Percentiles rank a stretch among this genome's conserved stretches.
Evolutionary conservation across 64 coral and sea anemone genomes (phyloP).

Genomic region (Dendronephthya gigantea): DNA sequence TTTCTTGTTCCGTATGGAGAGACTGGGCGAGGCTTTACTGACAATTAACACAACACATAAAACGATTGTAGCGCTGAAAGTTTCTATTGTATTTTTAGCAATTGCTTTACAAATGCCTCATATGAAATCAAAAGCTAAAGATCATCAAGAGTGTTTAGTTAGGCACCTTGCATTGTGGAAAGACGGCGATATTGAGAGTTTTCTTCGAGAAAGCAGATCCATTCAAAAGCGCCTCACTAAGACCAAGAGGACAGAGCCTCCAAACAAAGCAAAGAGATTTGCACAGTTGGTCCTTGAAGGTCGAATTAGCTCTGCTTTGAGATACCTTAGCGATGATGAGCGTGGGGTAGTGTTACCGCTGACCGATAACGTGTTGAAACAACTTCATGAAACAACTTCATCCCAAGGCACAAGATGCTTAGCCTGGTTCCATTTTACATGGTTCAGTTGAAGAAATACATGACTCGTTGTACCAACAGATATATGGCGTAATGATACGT

Average conservation of each 20-base stretch:
- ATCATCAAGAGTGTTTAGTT: constrained; percentile 25
- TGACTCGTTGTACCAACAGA: constrained; percentile 23
- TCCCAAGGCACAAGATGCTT: too few relatives aligned
- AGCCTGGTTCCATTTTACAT: neutral
- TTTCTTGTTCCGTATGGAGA: neutral
- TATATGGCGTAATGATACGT: constrained; percentile 28
- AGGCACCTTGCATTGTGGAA: constrained; percentile 26
- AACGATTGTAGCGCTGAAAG: constrained; percentile 34
- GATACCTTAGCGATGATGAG: constrained; percentile 28
- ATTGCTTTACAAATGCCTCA: constrained; percentile 23
- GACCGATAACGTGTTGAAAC: constrained; percentile 46
- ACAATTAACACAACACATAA: neutral
- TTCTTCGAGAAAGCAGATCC: constrained; percentile 9
- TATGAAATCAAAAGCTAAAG: constrained; percentile 20
- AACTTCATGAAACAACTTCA: constrained; percentile 25
- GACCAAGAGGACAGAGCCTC: neutral
- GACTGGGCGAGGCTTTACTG: neutral
- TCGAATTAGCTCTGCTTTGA: constrained; percentile 31
- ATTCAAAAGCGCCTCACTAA: constrained; percentile 21
- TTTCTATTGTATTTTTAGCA: constrained; percentile 20
- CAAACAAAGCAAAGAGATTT: constrained; percentile 28
- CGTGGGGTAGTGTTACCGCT: constrained; percentile 26
- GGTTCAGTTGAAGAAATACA: neutral
- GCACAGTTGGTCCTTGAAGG: constrained; percentile 49
- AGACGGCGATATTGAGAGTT: neutral